phyloP scores from a whole-genome alignment of 1,140 invertebrate genomes.

The Drosophila rufa region DNA sequence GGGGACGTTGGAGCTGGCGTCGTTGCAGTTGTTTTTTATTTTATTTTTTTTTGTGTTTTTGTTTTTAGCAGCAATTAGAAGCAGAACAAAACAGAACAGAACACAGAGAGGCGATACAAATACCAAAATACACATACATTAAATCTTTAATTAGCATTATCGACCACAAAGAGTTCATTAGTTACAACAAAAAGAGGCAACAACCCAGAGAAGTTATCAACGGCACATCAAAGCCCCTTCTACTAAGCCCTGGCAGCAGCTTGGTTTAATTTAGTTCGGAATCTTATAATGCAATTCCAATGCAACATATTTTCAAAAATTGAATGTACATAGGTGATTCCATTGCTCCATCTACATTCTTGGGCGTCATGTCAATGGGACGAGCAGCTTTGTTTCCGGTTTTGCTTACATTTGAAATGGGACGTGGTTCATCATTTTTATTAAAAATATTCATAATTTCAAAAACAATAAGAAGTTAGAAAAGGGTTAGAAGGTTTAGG shows the following conservation, averaged over 20 bases:
- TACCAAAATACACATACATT: slow-evolving; percentile 71
- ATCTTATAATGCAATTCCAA: no score
- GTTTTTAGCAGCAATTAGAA: slow-evolving; percentile 66
- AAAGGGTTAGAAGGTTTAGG: no score
- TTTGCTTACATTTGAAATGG: no score
- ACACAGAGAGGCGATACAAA: slow-evolving; percentile 80
- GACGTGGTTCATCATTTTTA: no score
- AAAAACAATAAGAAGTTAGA: no score
- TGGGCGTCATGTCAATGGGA: no score
- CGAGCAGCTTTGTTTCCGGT: no score
- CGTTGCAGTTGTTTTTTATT: slow-evolving; percentile 55
- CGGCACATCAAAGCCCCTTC: background rate
- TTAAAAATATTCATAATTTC: no score
- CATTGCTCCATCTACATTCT: no score
- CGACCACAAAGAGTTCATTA: slow-evolving; percentile 42
- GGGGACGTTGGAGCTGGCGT: slow-evolving; percentile 50
- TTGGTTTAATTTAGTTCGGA: background rate
- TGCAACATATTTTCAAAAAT: no score
- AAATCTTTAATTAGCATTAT: slow-evolving; percentile 49
- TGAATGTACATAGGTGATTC: no score
- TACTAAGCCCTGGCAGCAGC: slow-evolving; percentile 23
- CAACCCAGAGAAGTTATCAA: slow-evolving; percentile 24
- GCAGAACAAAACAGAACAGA: slow-evolving; percentile 73
- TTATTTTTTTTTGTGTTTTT: slow-evolving; percentile 4
- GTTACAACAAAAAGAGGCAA: slow-evolving; percentile 47